Conservation (phyloP, 2,888 invertebrate species). For the Chloroclystis v-ata region DNA sequence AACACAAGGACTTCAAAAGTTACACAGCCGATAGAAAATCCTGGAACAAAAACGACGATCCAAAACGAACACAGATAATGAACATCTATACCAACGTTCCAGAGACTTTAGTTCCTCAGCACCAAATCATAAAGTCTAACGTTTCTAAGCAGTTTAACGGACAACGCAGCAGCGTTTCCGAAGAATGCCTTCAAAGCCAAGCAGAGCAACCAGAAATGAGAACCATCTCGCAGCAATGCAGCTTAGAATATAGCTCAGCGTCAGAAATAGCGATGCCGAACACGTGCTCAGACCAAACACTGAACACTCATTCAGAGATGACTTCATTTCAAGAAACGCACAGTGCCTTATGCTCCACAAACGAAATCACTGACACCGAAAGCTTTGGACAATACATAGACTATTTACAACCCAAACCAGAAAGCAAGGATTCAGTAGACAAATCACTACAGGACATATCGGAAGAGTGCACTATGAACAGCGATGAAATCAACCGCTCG, state of each 20-base stretch:
- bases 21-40: slow-evolving; percentile 61
- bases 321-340: slow-evolving; percentile 71
- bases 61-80: slow-evolving; percentile 66
- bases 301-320: slow-evolving; percentile 71
- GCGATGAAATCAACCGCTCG: slow-evolving; percentile 59
- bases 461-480: slow-evolving; percentile 70
- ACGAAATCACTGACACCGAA: slow-evolving; percentile 73
- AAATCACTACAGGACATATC: slow-evolving; percentile 70
- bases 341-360: slow-evolving; percentile 70
- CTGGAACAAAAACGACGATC: slow-evolving; percentile 60
- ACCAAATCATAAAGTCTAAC: slow-evolving; percentile 70
- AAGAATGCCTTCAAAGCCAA: slow-evolving; percentile 67
- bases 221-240: slow-evolving; percentile 84
- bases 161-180: slow-evolving; percentile 64
- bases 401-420: slow-evolving; percentile 63
- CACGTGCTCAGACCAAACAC: slow-evolving; percentile 71
- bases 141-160: slow-evolving; percentile 51
- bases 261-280: slow-evolving; percentile 74
- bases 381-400: slow-evolving; percentile 74
- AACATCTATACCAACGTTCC: slow-evolving; percentile 82
- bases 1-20: slow-evolving; percentile 75
- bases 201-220: slow-evolving; percentile 75
- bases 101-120: slow-evolving; percentile 79
- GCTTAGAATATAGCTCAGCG: slow-evolving; percentile 82
- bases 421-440: slow-evolving; percentile 55